These are phyloP conservation scores for Dynastes hyllus DNA, from an alignment of 2,888 invertebrate genomes.

Conservation along the genomic window DNA sequence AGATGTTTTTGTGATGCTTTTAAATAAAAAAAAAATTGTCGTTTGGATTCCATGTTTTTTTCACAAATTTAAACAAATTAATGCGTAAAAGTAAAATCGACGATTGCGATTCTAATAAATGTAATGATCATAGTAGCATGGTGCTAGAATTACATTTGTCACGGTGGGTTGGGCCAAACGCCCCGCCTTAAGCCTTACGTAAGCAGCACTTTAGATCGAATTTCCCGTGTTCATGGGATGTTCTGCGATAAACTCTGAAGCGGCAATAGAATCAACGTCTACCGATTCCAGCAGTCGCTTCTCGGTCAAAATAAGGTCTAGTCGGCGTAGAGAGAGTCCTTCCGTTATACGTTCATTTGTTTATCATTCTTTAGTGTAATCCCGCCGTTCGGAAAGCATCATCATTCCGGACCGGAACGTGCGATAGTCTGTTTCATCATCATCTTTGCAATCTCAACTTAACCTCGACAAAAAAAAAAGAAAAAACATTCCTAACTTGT, in stretches of 20 bases:
- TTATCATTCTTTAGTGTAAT: constrained; percentile 38
- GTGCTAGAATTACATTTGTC: constrained; percentile 38
- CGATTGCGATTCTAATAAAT: constrained; percentile 39
- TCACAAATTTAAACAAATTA: background rate
- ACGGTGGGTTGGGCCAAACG: constrained; percentile 34
- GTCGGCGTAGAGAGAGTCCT: constrained; percentile 41
- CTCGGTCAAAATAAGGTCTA: constrained; percentile 48
- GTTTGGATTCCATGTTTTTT: no score
- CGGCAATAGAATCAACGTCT: constrained; percentile 44
- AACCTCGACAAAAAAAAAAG: background rate
- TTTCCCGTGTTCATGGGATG: constrained; percentile 12
- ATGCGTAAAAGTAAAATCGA: constrained; percentile 35
- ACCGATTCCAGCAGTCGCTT: constrained; percentile 44
- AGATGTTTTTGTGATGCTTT: no score
- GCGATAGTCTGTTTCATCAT: background rate
- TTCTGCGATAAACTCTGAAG: constrained; percentile 38
- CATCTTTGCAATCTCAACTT: background rate
- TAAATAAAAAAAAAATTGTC: no score
- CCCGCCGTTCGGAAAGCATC: background rate
- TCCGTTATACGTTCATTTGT: constrained; percentile 40
- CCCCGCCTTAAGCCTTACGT: constrained; percentile 22
- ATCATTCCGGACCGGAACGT: background rate
- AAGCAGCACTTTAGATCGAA: background rate
- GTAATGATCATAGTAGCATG: constrained; percentile 35
- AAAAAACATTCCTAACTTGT: background rate